phyloP scores from a whole-genome alignment of 2,113 vertebrate species.

The Catharus minimus region DNA sequence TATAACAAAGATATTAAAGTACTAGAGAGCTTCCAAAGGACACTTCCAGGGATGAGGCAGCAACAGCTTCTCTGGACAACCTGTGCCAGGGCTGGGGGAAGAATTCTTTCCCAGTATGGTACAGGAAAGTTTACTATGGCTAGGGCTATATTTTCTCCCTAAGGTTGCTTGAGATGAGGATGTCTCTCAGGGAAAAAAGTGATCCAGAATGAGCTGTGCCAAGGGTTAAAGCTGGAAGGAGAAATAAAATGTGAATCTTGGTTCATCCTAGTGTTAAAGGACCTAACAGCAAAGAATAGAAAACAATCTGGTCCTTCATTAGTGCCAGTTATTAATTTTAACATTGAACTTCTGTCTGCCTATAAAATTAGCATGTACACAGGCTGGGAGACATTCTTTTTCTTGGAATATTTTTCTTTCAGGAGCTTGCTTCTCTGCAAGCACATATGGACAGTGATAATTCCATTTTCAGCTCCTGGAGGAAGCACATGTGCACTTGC shows the following conservation, averaged over 20 bases:
- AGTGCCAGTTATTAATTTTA: neutral
- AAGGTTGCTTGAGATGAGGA: neutral
- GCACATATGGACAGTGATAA: neutral
- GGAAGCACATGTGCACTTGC: neutral
- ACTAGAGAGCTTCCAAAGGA: neutral
- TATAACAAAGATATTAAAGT: neutral
- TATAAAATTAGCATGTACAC: neutral
- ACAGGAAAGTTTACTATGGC: neutral
- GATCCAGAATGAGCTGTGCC: neutral
- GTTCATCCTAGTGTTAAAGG: neutral
- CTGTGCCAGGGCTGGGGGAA: neutral
- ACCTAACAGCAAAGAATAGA: neutral
- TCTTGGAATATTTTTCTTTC: neutral
- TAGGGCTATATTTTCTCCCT: neutral
- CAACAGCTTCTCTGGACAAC: neutral
- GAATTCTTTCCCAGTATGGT: neutral
- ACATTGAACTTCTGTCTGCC: neutral
- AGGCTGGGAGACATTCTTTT: neutral
- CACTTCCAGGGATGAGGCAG: neutral
- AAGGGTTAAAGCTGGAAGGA: neutral
- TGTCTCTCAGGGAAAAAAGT: neutral
- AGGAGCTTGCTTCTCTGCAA: neutral
- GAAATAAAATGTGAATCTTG: neutral
- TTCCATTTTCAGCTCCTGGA: neutral
- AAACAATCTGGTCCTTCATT: neutral